phyloP scores from a whole-genome alignment of 2,888 invertebrate genomes.

The Phlogophora meticulosa region DNA sequence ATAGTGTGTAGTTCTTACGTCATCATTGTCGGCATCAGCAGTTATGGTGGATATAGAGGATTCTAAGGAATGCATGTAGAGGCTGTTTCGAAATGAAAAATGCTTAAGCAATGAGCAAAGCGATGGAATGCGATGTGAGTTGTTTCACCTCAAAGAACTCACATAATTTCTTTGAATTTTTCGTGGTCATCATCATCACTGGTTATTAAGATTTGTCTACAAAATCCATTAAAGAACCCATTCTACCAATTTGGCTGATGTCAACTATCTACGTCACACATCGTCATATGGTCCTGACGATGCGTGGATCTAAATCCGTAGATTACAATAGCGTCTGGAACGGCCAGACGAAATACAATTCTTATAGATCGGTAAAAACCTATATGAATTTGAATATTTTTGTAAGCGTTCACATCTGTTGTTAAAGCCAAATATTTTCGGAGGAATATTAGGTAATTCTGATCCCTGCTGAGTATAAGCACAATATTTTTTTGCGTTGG shows the following conservation, averaged over 20 bases:
- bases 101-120: neutral
- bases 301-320: conserved; percentile 39
- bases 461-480: neutral
- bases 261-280: conserved; percentile 34
- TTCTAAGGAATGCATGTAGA: no score
- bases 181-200: neutral
- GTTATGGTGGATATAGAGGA: neutral
- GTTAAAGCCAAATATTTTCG: conserved; percentile 14
- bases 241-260: conserved; percentile 14
- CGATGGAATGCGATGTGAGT: no score
- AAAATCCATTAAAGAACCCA: conserved; percentile 18
- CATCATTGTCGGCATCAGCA: neutral
- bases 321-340: conserved; percentile 50
- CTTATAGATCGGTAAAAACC: no score
- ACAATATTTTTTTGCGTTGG: neutral
- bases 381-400: neutral
- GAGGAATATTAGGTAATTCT: neutral
- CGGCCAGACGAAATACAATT: conserved; percentile 34
- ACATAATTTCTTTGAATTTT: neutral
- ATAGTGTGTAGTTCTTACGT: neutral
- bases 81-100: no score
- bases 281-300: conserved; percentile 23
- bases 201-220: neutral
- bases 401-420: conserved; percentile 14
- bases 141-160: neutral